A percentile compares a stretch with the other conserved stretches of the same genome.
Evolutionary conservation across 2,113 vertebrate genomes (phyloP).

Genomic region (Protobothrops flavoviridis): DNA sequence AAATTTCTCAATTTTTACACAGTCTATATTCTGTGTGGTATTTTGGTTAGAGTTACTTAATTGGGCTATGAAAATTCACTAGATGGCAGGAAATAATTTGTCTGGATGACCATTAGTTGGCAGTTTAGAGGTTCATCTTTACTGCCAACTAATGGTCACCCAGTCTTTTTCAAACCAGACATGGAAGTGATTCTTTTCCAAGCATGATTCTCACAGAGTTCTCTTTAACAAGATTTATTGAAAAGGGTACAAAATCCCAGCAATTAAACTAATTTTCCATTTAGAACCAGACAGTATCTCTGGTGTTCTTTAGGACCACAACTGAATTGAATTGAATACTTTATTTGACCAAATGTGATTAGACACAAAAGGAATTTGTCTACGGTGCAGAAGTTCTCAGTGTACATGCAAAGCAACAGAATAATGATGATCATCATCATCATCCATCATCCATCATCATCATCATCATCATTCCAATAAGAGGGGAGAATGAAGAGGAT

Average conservation of each 20-base stretch:
- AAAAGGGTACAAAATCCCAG: not conserved
- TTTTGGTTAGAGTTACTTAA: not conserved
- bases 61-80: not conserved
- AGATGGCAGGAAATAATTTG: not conserved
- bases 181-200: not conserved
- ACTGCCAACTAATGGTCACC: not conserved
- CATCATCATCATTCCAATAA: not conserved
- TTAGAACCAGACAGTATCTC: not conserved
- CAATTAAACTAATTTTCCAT: not conserved
- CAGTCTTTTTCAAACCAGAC: not conserved
- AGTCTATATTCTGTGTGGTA: not conserved
- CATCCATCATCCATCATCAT: not conserved
- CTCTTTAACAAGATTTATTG: not conserved
- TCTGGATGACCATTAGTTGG: too few relatives aligned
- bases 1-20: not conserved
- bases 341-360: not conserved
- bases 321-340: not conserved
- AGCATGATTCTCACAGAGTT: not conserved
- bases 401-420: not conserved
- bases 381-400: not conserved
- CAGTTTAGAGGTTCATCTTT: not conserved
- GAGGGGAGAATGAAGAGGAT: not conserved
- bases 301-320: not conserved
- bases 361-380: not conserved
- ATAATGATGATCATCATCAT: not conserved